A percentile compares a stretch with the other conserved stretches of the same genome.
Conservation (phyloP, 2,797 vertebrate species). For the Anguilla megastoma region DNA sequence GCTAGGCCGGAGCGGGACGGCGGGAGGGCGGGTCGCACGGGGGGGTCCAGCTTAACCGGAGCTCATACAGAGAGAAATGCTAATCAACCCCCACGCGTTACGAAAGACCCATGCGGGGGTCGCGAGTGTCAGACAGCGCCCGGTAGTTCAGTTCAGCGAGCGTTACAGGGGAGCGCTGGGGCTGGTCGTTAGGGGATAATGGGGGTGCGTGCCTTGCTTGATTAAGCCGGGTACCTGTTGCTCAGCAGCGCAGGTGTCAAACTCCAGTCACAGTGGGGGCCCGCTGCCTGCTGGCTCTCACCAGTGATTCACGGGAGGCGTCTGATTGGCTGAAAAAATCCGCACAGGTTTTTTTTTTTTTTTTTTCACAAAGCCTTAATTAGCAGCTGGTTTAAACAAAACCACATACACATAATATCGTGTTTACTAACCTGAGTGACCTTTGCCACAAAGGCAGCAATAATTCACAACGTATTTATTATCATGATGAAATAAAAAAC, state of each 20-base stretch:
- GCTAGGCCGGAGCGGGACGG: too few species aligned
- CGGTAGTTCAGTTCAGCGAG: slow-evolving; percentile 65
- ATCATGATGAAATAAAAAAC: background rate
- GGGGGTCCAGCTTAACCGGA: background rate
- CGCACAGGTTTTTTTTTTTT: background rate
- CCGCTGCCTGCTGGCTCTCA: background rate
- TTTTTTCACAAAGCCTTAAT: background rate
- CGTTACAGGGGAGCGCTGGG: slow-evolving; percentile 63
- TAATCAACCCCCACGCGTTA: background rate
- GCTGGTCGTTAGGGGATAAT: slow-evolving; percentile 53
- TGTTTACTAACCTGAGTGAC: background rate
- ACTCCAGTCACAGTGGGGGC: background rate
- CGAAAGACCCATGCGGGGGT: background rate
- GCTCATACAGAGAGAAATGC: background rate
- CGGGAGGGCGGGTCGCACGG: background rate
- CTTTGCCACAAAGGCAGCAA: background rate
- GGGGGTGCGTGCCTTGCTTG: background rate
- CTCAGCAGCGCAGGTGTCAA: background rate
- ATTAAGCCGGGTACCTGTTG: background rate
- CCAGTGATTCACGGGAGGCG: background rate
- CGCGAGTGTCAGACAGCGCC: slow-evolving; percentile 55
- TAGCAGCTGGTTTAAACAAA: background rate
- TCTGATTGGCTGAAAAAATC: background rate
- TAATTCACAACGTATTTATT: background rate
- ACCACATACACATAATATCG: background rate